A percentile compares a stretch with the other conserved stretches of the same genome.
Conservation (phyloP, 2,797 vertebrate species). For the Momotus momota region DNA sequence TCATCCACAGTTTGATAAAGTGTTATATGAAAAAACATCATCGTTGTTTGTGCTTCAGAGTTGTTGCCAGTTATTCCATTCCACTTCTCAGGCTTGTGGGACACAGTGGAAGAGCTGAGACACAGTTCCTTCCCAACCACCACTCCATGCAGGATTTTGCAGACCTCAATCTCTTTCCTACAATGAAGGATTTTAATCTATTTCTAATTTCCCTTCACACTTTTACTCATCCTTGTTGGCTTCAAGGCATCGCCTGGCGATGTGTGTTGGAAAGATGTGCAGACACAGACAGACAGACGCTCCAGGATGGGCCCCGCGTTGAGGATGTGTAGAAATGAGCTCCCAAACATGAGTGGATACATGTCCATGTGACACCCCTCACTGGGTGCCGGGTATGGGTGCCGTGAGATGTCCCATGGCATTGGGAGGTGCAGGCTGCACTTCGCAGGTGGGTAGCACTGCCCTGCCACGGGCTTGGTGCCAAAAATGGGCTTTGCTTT, state of each 20-base stretch:
- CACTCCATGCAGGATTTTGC: not conserved
- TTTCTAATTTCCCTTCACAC: not conserved
- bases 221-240: not conserved
- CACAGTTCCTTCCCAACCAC: not conserved
- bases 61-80: not conserved
- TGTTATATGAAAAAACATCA: not conserved
- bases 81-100: not conserved
- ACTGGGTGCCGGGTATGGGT: fast-evolving
- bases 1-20: not conserved
- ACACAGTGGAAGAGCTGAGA: not conserved
- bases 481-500: not conserved
- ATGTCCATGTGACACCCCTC: not conserved
- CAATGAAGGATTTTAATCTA: not conserved
- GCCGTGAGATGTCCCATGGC: not conserved
- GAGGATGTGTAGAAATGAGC: not conserved
- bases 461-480: fast-evolving
- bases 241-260: not conserved
- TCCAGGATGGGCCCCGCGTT: not conserved
- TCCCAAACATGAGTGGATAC: not conserved
- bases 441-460: not conserved
- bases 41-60: not conserved
- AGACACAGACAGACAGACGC: not conserved
- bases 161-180: not conserved
- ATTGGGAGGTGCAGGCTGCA: not conserved
- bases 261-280: not conserved